Evolutionary conservation across 2,797 vertebrate species (phyloP).

Genomic region (Rhodeus uyekii): DNA sequence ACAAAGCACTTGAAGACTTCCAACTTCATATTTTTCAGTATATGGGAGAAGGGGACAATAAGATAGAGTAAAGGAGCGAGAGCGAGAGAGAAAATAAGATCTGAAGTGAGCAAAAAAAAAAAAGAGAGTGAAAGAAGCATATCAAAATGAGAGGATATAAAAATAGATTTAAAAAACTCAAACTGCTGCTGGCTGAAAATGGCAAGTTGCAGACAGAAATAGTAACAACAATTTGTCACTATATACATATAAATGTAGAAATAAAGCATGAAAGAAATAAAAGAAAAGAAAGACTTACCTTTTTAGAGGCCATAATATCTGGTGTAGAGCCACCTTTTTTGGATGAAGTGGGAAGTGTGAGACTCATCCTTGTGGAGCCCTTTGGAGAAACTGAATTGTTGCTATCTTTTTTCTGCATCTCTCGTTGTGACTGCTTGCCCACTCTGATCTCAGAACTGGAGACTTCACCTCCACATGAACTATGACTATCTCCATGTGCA

Average conservation of each 20-base stretch:
- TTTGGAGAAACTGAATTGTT: constrained; percentile 67
- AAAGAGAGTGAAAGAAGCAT: constrained; percentile 56
- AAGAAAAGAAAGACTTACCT: constrained; percentile 64
- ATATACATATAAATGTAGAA: neutral
- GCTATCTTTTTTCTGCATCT: constrained; percentile 63
- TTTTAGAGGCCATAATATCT: constrained; percentile 62
- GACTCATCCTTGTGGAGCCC: constrained; percentile 53
- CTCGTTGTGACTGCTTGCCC: constrained; percentile 64
- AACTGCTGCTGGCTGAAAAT: constrained; percentile 79
- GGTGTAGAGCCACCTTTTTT: constrained; percentile 7
- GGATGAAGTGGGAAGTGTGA: constrained; percentile 65
- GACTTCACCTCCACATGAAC: constrained; percentile 35
- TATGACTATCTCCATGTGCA: constrained; percentile 62
- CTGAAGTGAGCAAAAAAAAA: constrained; percentile 65
- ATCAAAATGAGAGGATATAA: constrained; percentile 15
- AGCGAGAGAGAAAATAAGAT: constrained; percentile 54
- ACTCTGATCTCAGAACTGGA: constrained; percentile 56
- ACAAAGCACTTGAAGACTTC: neutral
- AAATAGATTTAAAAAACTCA: constrained; percentile 59
- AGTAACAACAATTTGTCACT: constrained; percentile 61
- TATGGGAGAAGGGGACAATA: constrained; percentile 55
- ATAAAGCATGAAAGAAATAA: constrained; percentile 13
- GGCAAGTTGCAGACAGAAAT: constrained; percentile 73
- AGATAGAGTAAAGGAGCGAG: constrained; percentile 55
- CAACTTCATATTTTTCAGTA: constrained; percentile 5